Conservation (phyloP, 2,797 vertebrate genomes). For the Cirrhinus molitorella region DNA sequence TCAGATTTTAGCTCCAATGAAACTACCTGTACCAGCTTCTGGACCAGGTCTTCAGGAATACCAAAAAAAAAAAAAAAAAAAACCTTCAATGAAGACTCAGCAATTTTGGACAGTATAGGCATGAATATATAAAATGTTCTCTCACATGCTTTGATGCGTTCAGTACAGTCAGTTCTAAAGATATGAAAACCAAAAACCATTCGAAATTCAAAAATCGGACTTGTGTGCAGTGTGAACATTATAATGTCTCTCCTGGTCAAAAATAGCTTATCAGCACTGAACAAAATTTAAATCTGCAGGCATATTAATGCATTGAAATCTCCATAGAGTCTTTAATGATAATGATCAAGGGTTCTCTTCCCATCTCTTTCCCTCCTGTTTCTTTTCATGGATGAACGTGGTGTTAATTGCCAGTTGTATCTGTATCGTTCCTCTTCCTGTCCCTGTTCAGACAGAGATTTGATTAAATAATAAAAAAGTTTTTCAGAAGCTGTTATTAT, state of each 20-base stretch:
- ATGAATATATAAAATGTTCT: background rate
- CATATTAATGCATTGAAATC: conserved; percentile 18
- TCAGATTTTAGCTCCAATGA: background rate
- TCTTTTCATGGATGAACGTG: conserved; percentile 14
- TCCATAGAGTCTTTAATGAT: conserved; percentile 12
- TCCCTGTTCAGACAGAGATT: conserved; percentile 4
- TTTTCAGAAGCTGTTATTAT: conserved; percentile 10
- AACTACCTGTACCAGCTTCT: background rate
- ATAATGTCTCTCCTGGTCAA: background rate
- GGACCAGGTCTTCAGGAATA: background rate
- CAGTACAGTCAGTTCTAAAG: conserved; percentile 4
- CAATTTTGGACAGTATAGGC: background rate
- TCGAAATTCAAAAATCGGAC: background rate
- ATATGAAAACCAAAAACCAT: background rate
- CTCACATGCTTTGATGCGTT: background rate
- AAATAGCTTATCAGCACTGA: background rate
- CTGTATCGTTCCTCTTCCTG: conserved; percentile 7
- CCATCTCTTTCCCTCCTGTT: background rate
- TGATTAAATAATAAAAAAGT: conserved; percentile 7
- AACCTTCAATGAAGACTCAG: background rate
- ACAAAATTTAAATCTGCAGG: conserved; percentile 1
- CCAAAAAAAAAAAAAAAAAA: background rate
- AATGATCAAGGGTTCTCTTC: conserved; percentile 14
- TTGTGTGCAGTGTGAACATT: background rate
- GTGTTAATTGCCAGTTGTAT: conserved; percentile 30